phyloP scores from a whole-genome alignment of 2,888 invertebrate species.

The Brachyptera putata region DNA sequence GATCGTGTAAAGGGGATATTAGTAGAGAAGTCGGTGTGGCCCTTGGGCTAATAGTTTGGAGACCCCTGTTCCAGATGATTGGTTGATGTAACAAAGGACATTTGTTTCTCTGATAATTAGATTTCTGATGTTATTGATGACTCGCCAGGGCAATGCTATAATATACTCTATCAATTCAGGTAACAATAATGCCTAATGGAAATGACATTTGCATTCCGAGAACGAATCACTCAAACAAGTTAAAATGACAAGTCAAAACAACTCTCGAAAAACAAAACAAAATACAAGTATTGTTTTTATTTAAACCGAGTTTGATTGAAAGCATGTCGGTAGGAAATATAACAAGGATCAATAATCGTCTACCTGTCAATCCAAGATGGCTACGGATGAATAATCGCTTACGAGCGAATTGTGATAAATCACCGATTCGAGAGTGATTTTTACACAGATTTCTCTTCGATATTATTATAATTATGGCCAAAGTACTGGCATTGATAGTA shows the following conservation, averaged over 20 bases:
- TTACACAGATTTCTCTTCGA: too few relatives aligned
- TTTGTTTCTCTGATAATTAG: too few relatives aligned
- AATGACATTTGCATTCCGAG: conserved; percentile 23
- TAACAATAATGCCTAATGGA: conserved; percentile 20
- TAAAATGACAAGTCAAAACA: conserved; percentile 19
- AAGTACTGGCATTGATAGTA: too few relatives aligned
- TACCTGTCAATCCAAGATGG: conserved; percentile 10
- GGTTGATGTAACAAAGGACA: too few relatives aligned
- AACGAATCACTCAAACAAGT: conserved; percentile 23
- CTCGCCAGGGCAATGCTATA: neutral
- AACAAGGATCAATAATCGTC: conserved; percentile 16
- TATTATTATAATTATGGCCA: too few relatives aligned
- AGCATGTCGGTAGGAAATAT: conserved; percentile 17
- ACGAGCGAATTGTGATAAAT: neutral
- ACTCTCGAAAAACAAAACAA: neutral
- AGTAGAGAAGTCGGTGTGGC: too few relatives aligned
- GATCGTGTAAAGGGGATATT: too few relatives aligned
- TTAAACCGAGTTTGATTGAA: conserved; percentile 18
- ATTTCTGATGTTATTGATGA: conserved; percentile 12
- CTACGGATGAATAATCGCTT: conserved; percentile 1
- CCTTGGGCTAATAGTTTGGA: too few relatives aligned
- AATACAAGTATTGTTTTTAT: conserved; percentile 1
- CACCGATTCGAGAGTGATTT: too few relatives aligned
- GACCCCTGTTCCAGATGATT: too few relatives aligned
- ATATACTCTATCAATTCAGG: conserved; percentile 2